Evolutionary conservation across 2,888 invertebrate species (phyloP).

Genomic region (Apotomis turbidana): DNA sequence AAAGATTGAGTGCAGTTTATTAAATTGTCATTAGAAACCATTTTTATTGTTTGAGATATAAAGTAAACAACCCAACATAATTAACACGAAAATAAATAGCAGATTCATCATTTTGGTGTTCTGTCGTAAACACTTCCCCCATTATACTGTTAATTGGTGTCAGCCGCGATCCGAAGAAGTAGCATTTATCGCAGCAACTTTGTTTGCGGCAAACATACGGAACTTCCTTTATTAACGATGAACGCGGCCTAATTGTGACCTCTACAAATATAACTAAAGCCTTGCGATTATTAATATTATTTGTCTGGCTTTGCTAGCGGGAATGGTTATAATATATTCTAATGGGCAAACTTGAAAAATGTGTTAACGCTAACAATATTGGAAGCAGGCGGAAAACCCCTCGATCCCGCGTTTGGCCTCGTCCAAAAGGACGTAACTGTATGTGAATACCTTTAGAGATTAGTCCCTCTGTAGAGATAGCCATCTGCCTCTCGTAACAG

Average conservation of each 20-base stretch:
- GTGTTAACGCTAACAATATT: slow-evolving; percentile 56
- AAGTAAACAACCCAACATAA: not conserved
- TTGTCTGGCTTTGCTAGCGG: slow-evolving; percentile 8
- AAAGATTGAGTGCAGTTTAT: not conserved
- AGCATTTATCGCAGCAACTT: slow-evolving; percentile 60
- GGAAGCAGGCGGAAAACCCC: slow-evolving; percentile 49
- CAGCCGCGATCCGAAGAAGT: slow-evolving; percentile 50
- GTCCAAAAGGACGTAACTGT: not conserved
- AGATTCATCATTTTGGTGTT: not conserved
- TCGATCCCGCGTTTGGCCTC: slow-evolving; percentile 46
- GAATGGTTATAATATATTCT: slow-evolving; percentile 4
- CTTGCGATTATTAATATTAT: slow-evolving; percentile 30
- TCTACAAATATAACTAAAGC: slow-evolving; percentile 58
- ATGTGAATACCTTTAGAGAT: not conserved
- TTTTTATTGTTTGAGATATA: not conserved
- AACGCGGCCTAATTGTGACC: slow-evolving; percentile 46
- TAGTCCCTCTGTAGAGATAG: not conserved
- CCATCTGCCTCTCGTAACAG: slow-evolving; percentile 51
- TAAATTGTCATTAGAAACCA: not conserved
- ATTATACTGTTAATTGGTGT: slow-evolving; percentile 45
- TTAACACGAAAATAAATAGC: slow-evolving; percentile 13
- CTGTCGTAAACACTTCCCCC: slow-evolving; percentile 25
- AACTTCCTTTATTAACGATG: slow-evolving; percentile 60
- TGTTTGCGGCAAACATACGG: slow-evolving; percentile 59
- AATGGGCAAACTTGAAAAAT: slow-evolving; percentile 49